phyloP scores from a whole-genome alignment of 2,113 vertebrate genomes.

The Hippocampus comes region DNA sequence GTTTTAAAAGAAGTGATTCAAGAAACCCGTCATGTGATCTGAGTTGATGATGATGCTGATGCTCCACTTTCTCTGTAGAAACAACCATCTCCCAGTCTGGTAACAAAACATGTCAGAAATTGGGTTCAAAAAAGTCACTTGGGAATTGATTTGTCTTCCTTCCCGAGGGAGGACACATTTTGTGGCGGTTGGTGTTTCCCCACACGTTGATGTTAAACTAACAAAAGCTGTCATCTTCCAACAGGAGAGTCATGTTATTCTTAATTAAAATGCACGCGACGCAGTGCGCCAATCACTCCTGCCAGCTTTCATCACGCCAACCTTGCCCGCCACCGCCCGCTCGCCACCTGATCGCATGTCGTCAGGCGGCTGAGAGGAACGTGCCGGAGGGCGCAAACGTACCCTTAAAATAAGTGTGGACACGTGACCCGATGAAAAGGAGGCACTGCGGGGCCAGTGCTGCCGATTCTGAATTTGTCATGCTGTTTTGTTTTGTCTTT shows the following conservation, averaged over 20 bases:
- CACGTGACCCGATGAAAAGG: conserved; percentile 66
- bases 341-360: conserved; percentile 34
- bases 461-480: conserved; percentile 71
- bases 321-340: conserved; percentile 34
- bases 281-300: conserved; percentile 31
- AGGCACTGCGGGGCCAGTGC: conserved; percentile 62
- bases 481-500: conserved; percentile 67
- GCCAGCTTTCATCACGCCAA: conserved; percentile 38
- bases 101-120: conserved; percentile 37
- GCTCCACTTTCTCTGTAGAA: conserved; percentile 36
- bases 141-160: conserved; percentile 39
- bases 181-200: neutral
- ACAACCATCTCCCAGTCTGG: conserved; percentile 54
- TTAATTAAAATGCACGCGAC: conserved; percentile 32
- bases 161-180: conserved; percentile 10
- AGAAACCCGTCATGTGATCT: neutral
- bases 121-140: conserved; percentile 7
- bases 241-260: conserved; percentile 57
- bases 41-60: conserved; percentile 18
- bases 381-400: conserved; percentile 35
- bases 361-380: conserved; percentile 37
- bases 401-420: conserved; percentile 47
- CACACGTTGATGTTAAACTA: conserved; percentile 51
- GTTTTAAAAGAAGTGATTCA: conserved; percentile 45
- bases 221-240: conserved; percentile 65